Base-by-base conservation (phyloP, 1,140 invertebrate genomes). In the Oryzaephilus surinamensis region DNA sequence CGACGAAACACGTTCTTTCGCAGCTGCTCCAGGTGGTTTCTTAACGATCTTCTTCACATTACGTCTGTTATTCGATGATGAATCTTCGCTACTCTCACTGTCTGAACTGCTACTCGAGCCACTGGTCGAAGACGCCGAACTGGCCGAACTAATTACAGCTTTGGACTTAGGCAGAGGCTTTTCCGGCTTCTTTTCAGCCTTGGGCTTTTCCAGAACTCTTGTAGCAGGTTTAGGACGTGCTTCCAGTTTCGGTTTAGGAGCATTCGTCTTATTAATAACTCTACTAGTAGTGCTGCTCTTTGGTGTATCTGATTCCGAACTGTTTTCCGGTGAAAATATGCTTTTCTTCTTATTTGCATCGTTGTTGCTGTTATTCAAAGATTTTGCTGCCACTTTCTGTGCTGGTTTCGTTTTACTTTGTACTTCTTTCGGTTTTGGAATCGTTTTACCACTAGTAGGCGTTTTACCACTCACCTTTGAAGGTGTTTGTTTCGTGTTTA, bases 261-360 rank as follows among this genome's bases (percentile, higher is more conserved):
- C 29, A 32, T 42, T 41, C 10, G 41, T 43, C 11, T 51, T 47
- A 39, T 38, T 15, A 37, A 41, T 41, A 44, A 46, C 19, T 54
- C 48, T 7, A 43, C 16, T 23, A 36, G 53, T 8, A 23, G 13
- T 4, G 55, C 30, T 33, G 35, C 46, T n/a, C n/a, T n/a, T n/a
- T n/a, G n/a, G n/a, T n/a, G n/a, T n/a, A 45, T 82, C 79, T 41
- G 79, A 81, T 60, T 82, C 80, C 18, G 79, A 82, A 58, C 80
- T 82, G 47, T 84, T 84, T 48, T 84, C 82, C 1, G 82, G 81
- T 45, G 81, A 84, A 48, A 85, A 85, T 54, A 85, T 85, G 59
- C 82, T 85, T 54, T 84, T 84, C 42, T 81, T 82, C 48, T 84
- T 84, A 10, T 76, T 77, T 21, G 71, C 67, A 46, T 71, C 65